Base-by-base conservation (phyloP, 2,797 vertebrate species). In the Malacoraja senta region DNA sequence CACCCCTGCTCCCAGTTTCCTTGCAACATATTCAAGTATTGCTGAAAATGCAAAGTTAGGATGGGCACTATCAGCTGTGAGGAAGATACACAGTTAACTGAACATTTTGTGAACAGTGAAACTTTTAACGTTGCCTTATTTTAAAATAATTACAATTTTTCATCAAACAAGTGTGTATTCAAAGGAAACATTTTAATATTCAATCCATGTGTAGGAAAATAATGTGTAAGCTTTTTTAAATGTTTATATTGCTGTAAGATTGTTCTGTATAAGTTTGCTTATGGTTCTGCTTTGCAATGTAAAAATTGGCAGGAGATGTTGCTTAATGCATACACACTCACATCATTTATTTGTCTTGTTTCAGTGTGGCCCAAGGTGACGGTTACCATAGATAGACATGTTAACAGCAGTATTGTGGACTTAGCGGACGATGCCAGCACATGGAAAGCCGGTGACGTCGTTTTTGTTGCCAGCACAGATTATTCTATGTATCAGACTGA, bases 291-390 rank as follows among this genome's bases (percentile, higher is more conserved):
- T 93, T 77, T 61, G 32, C 63, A 29, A n/a, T 77, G 76, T 35
- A 29, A 80, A 77, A 8, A n/a, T 76, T 77, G 72, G 61, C 92
- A 77, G 78, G 26, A 53, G 72, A 77, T 24, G 72, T 71, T 9
- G 8, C 77, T 77, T 93, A 63, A 77, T 93, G 29, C 44, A n/a
- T 58, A 1, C 92, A 77, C 19, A 93, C 32, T 53, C 38, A 77
- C 44, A 77, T 38, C 84, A 58, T 92, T 94, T 58, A 19, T 53
- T 58, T 93, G 80, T 94, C 92, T 93, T 19, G 93, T 95, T 94
- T 3, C 94, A 99, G 98, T 98, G 94, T 97, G 96, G 94, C 98
- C 98, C 0, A 97, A 97, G 94, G 98, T 98, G 61, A 98, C 96
- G 0, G 95, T 99, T 63, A 97, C 95, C 78, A 94, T 99, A 0